A percentile compares a stretch with the other conserved stretches of the same genome.
Evolutionary conservation across 1,140 invertebrate genomes (phyloP).

Genomic region (Drosophila busckii): DNA sequence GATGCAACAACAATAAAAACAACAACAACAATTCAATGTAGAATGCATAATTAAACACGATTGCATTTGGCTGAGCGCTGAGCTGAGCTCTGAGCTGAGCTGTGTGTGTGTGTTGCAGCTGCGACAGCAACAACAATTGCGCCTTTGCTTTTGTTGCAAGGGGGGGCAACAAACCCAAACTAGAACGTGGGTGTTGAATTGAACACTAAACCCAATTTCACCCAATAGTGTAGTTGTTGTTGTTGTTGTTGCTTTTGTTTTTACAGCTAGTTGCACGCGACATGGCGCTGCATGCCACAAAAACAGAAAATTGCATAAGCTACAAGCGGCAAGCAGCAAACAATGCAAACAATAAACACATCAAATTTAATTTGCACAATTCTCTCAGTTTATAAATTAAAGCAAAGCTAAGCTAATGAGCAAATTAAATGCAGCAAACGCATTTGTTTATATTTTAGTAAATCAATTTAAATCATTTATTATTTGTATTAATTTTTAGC

Average conservation of each 20-base stretch:
- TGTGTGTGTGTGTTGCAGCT: conserved; percentile 13
- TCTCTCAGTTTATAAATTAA: neutral
- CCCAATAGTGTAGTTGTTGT: conserved; percentile 20
- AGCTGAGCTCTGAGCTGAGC: too few relatives aligned
- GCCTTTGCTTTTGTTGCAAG: conserved; percentile 17
- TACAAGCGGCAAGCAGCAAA: too few relatives aligned
- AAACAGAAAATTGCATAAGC: conserved; percentile 55
- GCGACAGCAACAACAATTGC: conserved; percentile 26
- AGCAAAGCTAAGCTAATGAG: neutral
- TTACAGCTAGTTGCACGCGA: conserved; percentile 53
- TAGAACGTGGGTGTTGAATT: conserved; percentile 75
- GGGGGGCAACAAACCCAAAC: conserved; percentile 65
- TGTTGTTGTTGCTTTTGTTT: conserved; percentile 15
- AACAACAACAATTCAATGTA: conserved; percentile 47
- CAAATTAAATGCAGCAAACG: too few relatives aligned
- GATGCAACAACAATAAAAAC: conserved; percentile 4
- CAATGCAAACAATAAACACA: conserved; percentile 7
- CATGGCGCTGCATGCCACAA: conserved; percentile 28
- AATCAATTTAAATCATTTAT: too few relatives aligned
- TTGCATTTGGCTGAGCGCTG: conserved; percentile 43
- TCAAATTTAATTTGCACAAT: conserved; percentile 3
- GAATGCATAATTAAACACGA: conserved; percentile 71
- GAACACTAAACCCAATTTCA: conserved; percentile 74
- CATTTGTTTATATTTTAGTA: too few relatives aligned
- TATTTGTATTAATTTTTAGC: too few relatives aligned